phyloP scores from a whole-genome alignment of 1,140 invertebrate genomes.

The Armadillidium nasatum region DNA sequence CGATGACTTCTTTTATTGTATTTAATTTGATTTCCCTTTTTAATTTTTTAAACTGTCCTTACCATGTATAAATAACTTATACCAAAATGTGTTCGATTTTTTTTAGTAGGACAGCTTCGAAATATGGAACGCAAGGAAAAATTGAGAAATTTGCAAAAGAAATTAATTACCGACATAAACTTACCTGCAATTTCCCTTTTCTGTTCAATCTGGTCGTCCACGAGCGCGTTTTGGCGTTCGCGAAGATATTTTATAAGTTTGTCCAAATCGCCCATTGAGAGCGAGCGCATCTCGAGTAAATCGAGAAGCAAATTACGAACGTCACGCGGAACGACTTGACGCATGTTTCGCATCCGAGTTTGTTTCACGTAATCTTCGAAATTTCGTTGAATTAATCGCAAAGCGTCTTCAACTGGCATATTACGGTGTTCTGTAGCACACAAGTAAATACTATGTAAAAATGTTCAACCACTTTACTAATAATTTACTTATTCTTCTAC shows the following conservation, averaged over 20 bases:
- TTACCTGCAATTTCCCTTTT: slow-evolving; percentile 45
- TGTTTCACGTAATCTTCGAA: slow-evolving; percentile 67
- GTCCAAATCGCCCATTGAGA: slow-evolving; percentile 45
- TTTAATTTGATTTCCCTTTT: too few species aligned
- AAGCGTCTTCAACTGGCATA: slow-evolving; percentile 87
- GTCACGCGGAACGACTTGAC: slow-evolving; percentile 42
- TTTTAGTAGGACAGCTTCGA: too few species aligned
- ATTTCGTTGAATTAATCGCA: slow-evolving; percentile 69
- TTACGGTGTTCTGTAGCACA: slow-evolving; percentile 73
- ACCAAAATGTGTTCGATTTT: too few species aligned
- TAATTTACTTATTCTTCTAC: too few species aligned
- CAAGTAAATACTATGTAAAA: too few species aligned
- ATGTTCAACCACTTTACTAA: too few species aligned
- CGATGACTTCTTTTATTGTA: too few species aligned
- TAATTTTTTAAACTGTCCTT: too few species aligned
- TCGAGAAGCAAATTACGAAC: slow-evolving; percentile 44
- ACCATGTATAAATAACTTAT: too few species aligned
- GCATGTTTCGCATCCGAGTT: slow-evolving; percentile 41
- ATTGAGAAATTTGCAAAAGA: too few species aligned
- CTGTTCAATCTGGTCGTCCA: slow-evolving; percentile 45
- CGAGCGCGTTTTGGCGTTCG: slow-evolving; percentile 43
- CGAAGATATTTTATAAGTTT: slow-evolving; percentile 45
- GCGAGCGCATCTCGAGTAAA: slow-evolving; percentile 41
- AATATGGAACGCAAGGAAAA: too few species aligned
- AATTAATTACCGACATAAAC: neutral